Evolutionary conservation across 1,140 invertebrate genomes (phyloP).

Genomic region (Ganaspis sp.): DNA sequence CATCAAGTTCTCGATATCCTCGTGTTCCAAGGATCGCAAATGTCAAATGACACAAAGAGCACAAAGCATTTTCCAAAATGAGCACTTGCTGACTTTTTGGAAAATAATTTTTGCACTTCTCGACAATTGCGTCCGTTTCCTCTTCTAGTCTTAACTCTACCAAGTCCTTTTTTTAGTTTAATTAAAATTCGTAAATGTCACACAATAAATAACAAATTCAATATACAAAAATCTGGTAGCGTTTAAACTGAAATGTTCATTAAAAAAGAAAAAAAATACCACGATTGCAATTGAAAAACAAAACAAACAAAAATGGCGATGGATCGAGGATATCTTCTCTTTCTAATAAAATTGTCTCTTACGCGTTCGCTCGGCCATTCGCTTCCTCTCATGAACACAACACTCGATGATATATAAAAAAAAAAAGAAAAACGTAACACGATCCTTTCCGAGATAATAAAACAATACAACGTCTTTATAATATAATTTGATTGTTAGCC

Average conservation of each 20-base stretch:
- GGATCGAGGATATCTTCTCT: conserved; percentile 27
- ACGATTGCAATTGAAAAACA: neutral
- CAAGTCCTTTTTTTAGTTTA: neutral
- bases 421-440: conserved; percentile 31
- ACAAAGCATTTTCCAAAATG: no score
- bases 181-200: neutral
- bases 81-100: no score
- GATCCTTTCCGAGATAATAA: conserved; percentile 23
- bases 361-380: conserved; percentile 14
- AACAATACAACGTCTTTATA: conserved; percentile 30
- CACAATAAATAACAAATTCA: conserved; percentile 35
- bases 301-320: neutral
- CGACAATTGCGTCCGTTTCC: neutral
- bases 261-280: neutral
- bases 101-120: neutral
- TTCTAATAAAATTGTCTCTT: conserved; percentile 30
- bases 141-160: neutral
- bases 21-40: neutral
- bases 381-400: conserved; percentile 36
- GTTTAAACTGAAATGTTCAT: neutral
- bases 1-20: conserved; percentile 62
- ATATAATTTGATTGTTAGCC: conserved; percentile 34
- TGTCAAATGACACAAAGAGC: neutral
- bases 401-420: conserved; percentile 36
- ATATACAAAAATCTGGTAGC: neutral